Conservation (phyloP, 1,140 invertebrate genomes). For the Bombus balteatus region DNA sequence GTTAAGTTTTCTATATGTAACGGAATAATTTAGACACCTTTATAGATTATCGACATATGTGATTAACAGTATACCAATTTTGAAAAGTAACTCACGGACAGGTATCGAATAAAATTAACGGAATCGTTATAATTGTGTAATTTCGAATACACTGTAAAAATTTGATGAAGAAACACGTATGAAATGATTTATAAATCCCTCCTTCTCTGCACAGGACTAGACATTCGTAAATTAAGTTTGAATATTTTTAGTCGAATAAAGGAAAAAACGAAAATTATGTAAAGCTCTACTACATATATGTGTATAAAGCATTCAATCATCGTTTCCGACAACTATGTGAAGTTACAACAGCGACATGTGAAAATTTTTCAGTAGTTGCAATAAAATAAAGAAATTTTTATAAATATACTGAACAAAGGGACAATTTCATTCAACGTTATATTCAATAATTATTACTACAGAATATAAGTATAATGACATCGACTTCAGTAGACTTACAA, state of each 20-base stretch:
- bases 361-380: constrained; percentile 66
- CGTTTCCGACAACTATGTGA: constrained; percentile 52
- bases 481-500: too few relatives aligned
- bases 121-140: not conserved
- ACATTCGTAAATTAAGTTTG: constrained; percentile 58
- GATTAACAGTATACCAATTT: constrained; percentile 62
- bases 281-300: constrained; percentile 43
- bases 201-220: constrained; percentile 28
- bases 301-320: constrained; percentile 61
- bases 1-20: constrained; percentile 58
- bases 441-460: too few relatives aligned
- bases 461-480: too few relatives aligned
- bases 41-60: constrained; percentile 10
- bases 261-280: constrained; percentile 21
- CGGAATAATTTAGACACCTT: constrained; percentile 17
- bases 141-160: constrained; percentile 19
- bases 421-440: constrained; percentile 1
- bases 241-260: constrained; percentile 58
- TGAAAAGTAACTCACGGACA: constrained; percentile 17
- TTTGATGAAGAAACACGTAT: not conserved
- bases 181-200: constrained; percentile 9
- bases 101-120: constrained; percentile 4
- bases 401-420: constrained; percentile 51
- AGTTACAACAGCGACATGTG: constrained; percentile 52
- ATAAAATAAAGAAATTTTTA: constrained; percentile 72